These are phyloP conservation scores for Spinus pinus DNA, from an alignment of 2,797 vertebrate genomes.

Conservation along the genomic window DNA sequence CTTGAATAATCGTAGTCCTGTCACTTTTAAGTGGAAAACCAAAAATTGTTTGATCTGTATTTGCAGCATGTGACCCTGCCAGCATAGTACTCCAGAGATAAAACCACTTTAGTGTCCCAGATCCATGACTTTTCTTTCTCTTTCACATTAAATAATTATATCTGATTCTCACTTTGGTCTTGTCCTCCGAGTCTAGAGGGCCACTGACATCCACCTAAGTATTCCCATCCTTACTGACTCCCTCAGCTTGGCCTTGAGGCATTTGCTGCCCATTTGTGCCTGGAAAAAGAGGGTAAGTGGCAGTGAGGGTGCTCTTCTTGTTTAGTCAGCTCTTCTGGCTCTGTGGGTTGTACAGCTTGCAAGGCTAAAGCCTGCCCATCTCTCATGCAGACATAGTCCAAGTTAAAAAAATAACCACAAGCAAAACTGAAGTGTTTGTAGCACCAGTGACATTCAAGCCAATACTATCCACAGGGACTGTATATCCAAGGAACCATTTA, in stretches of 20 bases:
- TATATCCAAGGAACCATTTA: background rate
- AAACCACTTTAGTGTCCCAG: background rate
- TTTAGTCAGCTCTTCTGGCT: background rate
- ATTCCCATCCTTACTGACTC: background rate
- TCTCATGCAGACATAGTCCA: background rate
- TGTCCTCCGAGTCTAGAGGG: background rate
- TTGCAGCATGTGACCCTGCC: background rate
- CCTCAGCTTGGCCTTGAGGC: background rate
- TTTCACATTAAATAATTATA: background rate
- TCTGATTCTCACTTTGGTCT: background rate
- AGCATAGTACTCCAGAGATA: background rate
- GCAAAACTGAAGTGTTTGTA: background rate
- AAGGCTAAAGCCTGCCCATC: background rate
- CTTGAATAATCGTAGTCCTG: background rate
- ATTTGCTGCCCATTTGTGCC: background rate
- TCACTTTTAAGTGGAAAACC: conserved; percentile 3
- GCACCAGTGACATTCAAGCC: background rate
- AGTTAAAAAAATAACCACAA: background rate
- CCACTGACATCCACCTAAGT: background rate
- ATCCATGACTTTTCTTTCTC: background rate
- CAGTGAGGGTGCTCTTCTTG: background rate
- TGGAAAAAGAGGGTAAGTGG: background rate
- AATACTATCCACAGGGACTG: background rate
- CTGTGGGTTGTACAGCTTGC: background rate
- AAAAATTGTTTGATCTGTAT: background rate